Evolutionary conservation across 2,888 invertebrate species (phyloP).

Genomic region (Agrilus mali): DNA sequence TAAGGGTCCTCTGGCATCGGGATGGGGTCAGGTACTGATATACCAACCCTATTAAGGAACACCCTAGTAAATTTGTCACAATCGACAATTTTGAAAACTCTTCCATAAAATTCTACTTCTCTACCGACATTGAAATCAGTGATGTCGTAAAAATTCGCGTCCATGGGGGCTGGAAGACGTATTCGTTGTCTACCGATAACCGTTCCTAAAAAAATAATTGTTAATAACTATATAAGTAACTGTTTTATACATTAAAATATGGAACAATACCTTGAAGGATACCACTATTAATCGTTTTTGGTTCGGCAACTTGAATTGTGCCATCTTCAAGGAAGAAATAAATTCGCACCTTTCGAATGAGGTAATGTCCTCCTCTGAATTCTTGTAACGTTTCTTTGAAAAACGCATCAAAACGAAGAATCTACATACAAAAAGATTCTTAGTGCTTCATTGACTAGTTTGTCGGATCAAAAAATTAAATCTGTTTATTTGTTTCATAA

Average conservation of each 20-base stretch:
- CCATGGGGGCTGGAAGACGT: conserved; percentile 58
- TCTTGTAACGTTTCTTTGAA: conserved; percentile 74
- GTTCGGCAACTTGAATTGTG: conserved; percentile 78
- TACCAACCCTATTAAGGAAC: conserved; percentile 74
- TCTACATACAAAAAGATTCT: conserved; percentile 35
- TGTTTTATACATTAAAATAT: not conserved
- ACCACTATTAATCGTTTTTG: conserved; percentile 71
- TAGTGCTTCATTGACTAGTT: too few species aligned
- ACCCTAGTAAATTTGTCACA: conserved; percentile 81
- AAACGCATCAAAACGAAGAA: conserved; percentile 63
- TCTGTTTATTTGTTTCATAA: too few species aligned
- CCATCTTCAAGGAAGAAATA: conserved; percentile 85
- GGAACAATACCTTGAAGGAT: conserved; percentile 58
- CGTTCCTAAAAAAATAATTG: conserved; percentile 43
- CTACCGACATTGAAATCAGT: conserved; percentile 78
- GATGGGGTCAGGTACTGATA: conserved; percentile 63
- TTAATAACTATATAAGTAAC: not conserved
- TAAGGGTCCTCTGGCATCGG: conserved; percentile 42
- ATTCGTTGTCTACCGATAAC: conserved; percentile 74
- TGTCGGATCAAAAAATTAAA: too few species aligned
- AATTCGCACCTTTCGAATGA: conserved; percentile 69
- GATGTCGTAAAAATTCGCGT: conserved; percentile 67
- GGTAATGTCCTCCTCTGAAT: conserved; percentile 49
- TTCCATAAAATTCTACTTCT: conserved; percentile 69
- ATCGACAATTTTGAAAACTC: conserved; percentile 66